Conservation (phyloP, 2,888 invertebrate species). For the Elmis aenea region DNA sequence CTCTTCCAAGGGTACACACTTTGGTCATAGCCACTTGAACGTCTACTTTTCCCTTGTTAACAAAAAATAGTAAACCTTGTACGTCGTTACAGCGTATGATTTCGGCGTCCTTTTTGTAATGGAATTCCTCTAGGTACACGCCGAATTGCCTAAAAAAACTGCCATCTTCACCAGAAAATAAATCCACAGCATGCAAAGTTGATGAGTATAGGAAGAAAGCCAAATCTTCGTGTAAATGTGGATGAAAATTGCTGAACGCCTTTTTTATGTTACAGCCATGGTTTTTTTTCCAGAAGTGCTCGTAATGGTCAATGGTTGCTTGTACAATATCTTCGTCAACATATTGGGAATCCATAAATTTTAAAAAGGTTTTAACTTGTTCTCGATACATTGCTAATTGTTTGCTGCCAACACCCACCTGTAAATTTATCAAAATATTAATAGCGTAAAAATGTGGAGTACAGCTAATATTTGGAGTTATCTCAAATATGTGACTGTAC, state of each 20-base stretch:
- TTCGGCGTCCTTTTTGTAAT: conserved; percentile 23
- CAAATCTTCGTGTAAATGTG: conserved; percentile 12
- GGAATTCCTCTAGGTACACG: conserved; percentile 13
- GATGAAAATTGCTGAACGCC: conserved; percentile 5
- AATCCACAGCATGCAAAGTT: conserved; percentile 6
- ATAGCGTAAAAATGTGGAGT: no score
- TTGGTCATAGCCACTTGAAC: conserved; percentile 8
- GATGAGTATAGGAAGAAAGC: conserved; percentile 9
- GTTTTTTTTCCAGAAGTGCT: conserved; percentile 24
- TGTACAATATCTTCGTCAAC: conserved; percentile 21
- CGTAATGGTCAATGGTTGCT: conserved; percentile 24
- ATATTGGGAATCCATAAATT: conserved; percentile 21
- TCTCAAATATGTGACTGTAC: no score
- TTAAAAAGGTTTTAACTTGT: conserved; percentile 21
- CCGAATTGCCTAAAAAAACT: conserved; percentile 16
- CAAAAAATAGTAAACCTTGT: conserved; percentile 23
- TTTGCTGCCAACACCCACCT: no score
- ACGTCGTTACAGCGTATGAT: conserved; percentile 30
- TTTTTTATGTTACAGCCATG: conserved; percentile 13
- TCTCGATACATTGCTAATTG: conserved; percentile 23
- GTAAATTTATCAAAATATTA: conserved; percentile 21
- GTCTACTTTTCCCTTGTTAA: conserved; percentile 24
- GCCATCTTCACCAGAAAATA: conserved; percentile 11
- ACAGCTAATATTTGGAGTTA: no score
- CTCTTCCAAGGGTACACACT: conserved; percentile 10